These are phyloP conservation scores for Colletes collaris DNA, from an alignment of 2,888 invertebrate species.

Conservation along the genomic window DNA sequence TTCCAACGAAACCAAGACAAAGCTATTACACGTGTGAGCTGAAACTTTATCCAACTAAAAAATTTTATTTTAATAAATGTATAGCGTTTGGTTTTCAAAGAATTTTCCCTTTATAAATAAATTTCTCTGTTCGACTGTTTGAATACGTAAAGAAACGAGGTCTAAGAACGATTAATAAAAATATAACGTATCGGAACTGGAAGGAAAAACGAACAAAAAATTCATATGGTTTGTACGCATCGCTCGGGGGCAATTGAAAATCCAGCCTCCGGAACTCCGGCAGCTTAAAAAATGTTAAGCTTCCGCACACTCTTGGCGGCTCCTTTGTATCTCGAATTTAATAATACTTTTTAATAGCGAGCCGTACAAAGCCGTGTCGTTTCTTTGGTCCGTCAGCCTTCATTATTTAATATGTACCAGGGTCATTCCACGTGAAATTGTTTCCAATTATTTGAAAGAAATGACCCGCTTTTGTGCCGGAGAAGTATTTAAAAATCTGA, in stretches of 20 bases:
- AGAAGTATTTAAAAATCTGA: too few relatives aligned
- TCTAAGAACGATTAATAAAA: not conserved
- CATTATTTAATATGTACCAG: slow-evolving; percentile 30
- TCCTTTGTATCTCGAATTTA: slow-evolving; percentile 14
- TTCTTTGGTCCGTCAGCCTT: slow-evolving; percentile 20
- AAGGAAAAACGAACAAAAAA: not conserved
- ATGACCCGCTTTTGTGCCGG: too few relatives aligned
- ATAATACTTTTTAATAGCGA: slow-evolving; percentile 21
- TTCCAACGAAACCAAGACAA: not conserved
- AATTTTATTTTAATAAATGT: too few relatives aligned
- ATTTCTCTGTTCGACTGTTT: too few relatives aligned
- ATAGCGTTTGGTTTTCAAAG: too few relatives aligned
- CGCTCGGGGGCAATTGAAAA: not conserved
- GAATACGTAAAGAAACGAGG: too few relatives aligned
- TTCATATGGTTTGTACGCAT: not conserved
- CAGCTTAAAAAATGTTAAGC: not conserved
- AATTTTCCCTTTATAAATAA: too few relatives aligned
- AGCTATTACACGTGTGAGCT: too few relatives aligned
- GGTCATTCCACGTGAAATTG: too few relatives aligned
- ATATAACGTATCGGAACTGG: not conserved
- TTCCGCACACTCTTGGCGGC: not conserved
- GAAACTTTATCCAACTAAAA: too few relatives aligned
- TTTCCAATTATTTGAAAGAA: too few relatives aligned
- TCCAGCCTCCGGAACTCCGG: not conserved
- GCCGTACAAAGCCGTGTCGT: slow-evolving; percentile 13